Conservation (phyloP, 2,113 vertebrate genomes). For the Poeciliopsis turrubarensis region DNA sequence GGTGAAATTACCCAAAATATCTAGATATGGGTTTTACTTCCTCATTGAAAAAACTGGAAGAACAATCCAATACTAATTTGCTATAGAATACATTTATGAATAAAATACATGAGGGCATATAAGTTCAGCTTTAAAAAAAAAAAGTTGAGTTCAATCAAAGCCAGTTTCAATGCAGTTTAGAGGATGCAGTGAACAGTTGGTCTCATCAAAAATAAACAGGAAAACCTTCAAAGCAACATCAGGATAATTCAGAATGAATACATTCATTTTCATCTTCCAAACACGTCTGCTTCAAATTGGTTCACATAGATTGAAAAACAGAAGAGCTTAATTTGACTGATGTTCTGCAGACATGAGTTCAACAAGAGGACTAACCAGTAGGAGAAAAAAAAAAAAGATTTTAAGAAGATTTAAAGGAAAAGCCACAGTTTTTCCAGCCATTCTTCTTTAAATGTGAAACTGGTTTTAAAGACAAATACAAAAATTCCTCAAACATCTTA, state of each 20-base stretch:
- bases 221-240: slow-evolving; percentile 40
- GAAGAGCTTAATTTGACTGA: slow-evolving; percentile 19
- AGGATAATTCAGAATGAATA: slow-evolving; percentile 41
- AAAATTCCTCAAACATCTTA: slow-evolving; percentile 14
- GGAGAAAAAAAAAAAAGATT: slow-evolving; percentile 6
- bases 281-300: slow-evolving; percentile 8
- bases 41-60: too few species aligned
- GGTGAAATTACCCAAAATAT: too few species aligned
- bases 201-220: slow-evolving; percentile 39
- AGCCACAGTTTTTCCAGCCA: too few species aligned
- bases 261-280: slow-evolving; percentile 43
- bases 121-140: not conserved
- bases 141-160: slow-evolving; percentile 22
- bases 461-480: not conserved
- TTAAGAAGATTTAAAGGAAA: too few species aligned
- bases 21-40: too few species aligned
- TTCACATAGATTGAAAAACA: slow-evolving; percentile 30
- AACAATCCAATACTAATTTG: too few species aligned
- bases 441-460: not conserved
- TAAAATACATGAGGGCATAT: not conserved
- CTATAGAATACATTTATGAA: not conserved
- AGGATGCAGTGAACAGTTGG: slow-evolving; percentile 34
- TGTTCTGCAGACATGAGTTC: slow-evolving; percentile 14
- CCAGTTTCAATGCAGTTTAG: slow-evolving; percentile 12
- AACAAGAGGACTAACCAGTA: slow-evolving; percentile 1